Conservation (phyloP, 2,797 vertebrate species). For the Brotogeris chrysoptera region DNA sequence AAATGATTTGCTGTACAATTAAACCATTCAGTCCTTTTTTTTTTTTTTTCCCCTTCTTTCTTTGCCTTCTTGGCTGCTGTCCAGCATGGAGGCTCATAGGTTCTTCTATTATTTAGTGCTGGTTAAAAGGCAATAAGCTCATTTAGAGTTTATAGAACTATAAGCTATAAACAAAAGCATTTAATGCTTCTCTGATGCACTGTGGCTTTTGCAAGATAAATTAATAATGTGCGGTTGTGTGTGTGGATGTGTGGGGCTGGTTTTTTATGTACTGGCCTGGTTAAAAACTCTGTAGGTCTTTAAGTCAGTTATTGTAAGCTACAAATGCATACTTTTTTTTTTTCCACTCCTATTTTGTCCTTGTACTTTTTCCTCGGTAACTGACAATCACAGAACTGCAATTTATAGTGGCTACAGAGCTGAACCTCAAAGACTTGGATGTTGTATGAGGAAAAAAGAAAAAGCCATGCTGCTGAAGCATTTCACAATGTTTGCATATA, state of each 20-base stretch:
- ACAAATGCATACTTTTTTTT: conserved; percentile 20
- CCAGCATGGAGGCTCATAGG: conserved; percentile 71
- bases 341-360: conserved; percentile 30
- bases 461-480: background rate
- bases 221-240: background rate
- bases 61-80: conserved; percentile 70
- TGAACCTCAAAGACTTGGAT: conserved; percentile 19
- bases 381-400: background rate
- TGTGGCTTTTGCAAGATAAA: conserved; percentile 58
- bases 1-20: conserved; percentile 80
- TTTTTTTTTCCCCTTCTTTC: background rate
- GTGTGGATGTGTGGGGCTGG: background rate
- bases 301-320: conserved; percentile 56
- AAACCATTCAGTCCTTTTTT: conserved; percentile 70
- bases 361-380: conserved; percentile 20
- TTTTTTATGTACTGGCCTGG: background rate
- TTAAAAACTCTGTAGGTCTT: conserved; percentile 39
- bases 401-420: conserved; percentile 47
- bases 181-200: conserved; percentile 70
- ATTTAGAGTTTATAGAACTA: conserved; percentile 80
- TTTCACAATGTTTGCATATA: conserved; percentile 54
- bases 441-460: background rate
- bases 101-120: conserved; percentile 76
- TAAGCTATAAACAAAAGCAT: conserved; percentile 75
- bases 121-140: conserved; percentile 82